Base-by-base conservation (phyloP, 2,113 vertebrate genomes). In the Pseudorhombus dupliciocellatus region DNA sequence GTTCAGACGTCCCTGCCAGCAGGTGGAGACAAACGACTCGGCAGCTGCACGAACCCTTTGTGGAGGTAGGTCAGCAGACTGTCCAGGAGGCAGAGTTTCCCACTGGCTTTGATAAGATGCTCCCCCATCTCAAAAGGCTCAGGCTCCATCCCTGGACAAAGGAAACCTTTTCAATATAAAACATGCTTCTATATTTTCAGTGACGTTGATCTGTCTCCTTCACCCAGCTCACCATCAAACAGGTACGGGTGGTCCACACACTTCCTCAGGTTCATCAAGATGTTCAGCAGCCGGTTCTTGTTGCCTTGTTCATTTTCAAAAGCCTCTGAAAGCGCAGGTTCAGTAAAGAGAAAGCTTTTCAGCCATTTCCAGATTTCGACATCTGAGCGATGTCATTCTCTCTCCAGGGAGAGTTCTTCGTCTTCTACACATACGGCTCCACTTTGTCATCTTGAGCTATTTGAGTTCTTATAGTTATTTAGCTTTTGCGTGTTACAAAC, bases 91-190 rank as follows among this genome's bases (percentile, higher is more conserved):
- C 87, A 88, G 16, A 99, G 94, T 68, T 99, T 99, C 56, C 96
- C 97, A 73, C 97, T 99, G 75, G 94, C 95, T 83, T 97, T 93
- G 7, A 98, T 73, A n/a, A 99, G 92, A 82, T 99, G 97, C 9
- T 98, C 94, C 70, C 97, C 97, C 78, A 97, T 95, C 81, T 94
- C 93, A 90, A 98, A 98, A 0, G 97, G 97, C 80, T 99, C 97
- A 20, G 96, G 96, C 58, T 99, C 97, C 75, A 97, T 95, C 44
- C 96, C 97, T 98, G 60, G 2, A 2, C 14, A 42, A 30, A 34
- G 31, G 48, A 12, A 24, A 6, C 4, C 4, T 2, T 7, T 26
- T 0, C 50, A 14, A 21, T 14, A 2, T 18, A 46, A 25, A 6
- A 11, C 3, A 0, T 15, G 24, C 11, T 21, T 48, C 31, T 10